These are phyloP conservation scores for Drosophila tristis DNA, from an alignment of 1,140 invertebrate species.

Conservation along the genomic window DNA sequence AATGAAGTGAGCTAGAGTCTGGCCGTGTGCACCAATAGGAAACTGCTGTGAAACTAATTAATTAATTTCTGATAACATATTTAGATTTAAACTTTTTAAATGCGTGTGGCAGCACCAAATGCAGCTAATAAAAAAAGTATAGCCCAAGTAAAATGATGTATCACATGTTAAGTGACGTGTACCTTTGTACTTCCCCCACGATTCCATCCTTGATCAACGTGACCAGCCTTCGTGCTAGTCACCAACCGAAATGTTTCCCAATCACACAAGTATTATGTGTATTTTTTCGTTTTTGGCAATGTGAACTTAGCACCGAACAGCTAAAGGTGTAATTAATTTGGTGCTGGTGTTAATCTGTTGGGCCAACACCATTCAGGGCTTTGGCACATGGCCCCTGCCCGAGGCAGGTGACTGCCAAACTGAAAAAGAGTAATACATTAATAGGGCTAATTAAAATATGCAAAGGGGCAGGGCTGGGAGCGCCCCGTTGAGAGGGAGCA, in stretches of 20 bases:
- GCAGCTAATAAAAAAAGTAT: too few relatives aligned
- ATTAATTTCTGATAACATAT: too few relatives aligned
- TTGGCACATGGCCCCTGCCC: conserved; percentile 43
- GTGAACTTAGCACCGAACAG: conserved; percentile 56
- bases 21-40: too few relatives aligned
- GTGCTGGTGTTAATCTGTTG: conserved; percentile 62
- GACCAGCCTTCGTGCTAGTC: conserved; percentile 17
- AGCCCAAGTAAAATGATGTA: too few relatives aligned
- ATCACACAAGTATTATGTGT: conserved; percentile 17
- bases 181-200: conserved; percentile 26
- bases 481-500: conserved; percentile 10
- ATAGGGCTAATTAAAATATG: conserved; percentile 75
- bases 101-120: too few relatives aligned
- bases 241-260: conserved; percentile 42
- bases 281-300: conserved; percentile 35
- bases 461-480: conserved; percentile 20
- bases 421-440: conserved; percentile 24
- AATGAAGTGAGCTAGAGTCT: too few relatives aligned
- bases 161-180: background rate
- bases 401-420: conserved; percentile 33
- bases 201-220: conserved; percentile 31
- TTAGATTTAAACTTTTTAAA: too few relatives aligned
- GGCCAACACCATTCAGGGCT: conserved; percentile 64
- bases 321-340: conserved; percentile 73
- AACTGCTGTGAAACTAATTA: too few relatives aligned